Evolutionary conservation across 2,888 invertebrate genomes (phyloP), one percentile per base, ranked within the genome.

Genomic region (Limnephilus lunatus): DNA sequence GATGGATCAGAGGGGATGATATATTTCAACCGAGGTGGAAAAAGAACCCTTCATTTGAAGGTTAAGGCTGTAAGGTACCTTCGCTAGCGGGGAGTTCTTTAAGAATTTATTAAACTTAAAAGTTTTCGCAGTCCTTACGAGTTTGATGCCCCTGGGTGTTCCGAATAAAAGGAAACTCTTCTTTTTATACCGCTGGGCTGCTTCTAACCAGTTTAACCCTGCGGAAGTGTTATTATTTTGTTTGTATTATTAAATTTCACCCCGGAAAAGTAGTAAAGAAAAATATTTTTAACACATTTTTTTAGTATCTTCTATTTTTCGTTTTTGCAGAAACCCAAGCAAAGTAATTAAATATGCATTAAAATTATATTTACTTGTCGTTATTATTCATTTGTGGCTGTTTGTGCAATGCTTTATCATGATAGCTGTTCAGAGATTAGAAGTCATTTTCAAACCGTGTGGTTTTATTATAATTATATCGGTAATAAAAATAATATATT

Each of bases 21-120:
- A 53, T 87, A 68, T 87, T 87, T 53, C 15, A 9, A 15, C 53
- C 9, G 15, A 68, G 30, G 31, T 68, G 32, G 32, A 87, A 53
- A 87, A 87, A 68, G 30, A 68, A 32, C n/a, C 87, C 32, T 68
- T 87, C 32, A 31, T 53, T 35, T 19, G 53, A 32, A 89, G 31
- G 81, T 89, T 89, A 44, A 81, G 39, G 81, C 80, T 39, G 25
- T 87, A 81, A 81, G 53, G 53, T 30, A 31, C 25, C 48, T 19
- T 83, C 32, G 12, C 15, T 39, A 32, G 11, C 0, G 25, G 32
- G 81, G 11, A 32, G 19, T 89, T 81, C n/a, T 39, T 89, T 89
- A 90, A 83, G 44, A 90, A 90, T 82, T 82, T 90, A 90, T 90
- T 31, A 82, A 25, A 15, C n/a, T 48, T 32, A 83, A 90, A 90